Percentiles rank a stretch among this genome's conserved stretches.
Conservation (phyloP, 2,113 vertebrate genomes). For the Corythornis cristatus region DNA sequence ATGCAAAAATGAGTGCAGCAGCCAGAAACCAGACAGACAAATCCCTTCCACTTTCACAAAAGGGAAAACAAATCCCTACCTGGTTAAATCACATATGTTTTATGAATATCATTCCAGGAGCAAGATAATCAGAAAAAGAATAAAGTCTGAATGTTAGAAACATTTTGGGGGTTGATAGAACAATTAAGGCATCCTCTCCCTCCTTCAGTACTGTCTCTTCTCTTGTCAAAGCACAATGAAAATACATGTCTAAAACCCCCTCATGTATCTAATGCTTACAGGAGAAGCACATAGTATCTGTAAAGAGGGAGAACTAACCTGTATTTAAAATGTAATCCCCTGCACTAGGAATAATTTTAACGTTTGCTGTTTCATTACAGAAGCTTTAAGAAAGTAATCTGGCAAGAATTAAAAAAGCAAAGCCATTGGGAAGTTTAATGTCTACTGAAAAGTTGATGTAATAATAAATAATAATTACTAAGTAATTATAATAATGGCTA, state of each 20-base stretch:
- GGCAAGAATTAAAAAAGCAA: conserved; percentile 14
- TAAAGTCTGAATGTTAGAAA: neutral
- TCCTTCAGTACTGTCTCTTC: neutral
- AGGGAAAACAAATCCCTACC: neutral
- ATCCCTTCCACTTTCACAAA: neutral
- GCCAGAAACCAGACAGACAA: neutral
- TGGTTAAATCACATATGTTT: neutral
- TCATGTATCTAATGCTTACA: neutral
- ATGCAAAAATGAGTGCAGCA: neutral
- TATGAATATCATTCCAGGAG: neutral
- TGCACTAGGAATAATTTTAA: conserved; percentile 41
- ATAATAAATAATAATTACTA: neutral
- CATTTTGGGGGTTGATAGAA: neutral
- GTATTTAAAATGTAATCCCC: conserved; percentile 9
- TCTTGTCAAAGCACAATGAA: neutral
- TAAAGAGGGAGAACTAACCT: neutral
- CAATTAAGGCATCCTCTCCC: neutral
- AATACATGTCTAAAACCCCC: neutral
- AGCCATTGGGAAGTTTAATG: neutral
- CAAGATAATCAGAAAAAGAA: neutral
- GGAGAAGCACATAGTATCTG: neutral
- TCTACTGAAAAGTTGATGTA: neutral
- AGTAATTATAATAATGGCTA: neutral
- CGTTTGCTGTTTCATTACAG: conserved; percentile 35
- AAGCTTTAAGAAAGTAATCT: conserved; percentile 23